Evolutionary conservation across 2,888 invertebrate genomes (phyloP).

Genomic region (Crepidodera aurea): DNA sequence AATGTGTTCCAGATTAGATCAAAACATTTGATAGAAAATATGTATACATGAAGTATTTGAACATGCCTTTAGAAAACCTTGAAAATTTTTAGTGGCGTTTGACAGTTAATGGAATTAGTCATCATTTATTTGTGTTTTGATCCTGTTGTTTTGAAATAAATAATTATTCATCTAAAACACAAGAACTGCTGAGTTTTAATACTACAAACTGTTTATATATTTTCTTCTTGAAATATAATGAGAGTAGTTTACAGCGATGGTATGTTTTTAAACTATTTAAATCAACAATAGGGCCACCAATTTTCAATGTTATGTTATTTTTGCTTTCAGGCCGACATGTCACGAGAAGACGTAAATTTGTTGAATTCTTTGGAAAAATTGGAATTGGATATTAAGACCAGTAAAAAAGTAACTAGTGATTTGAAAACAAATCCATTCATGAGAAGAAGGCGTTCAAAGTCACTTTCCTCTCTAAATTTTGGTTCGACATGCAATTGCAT

Average conservation of each 20-base stretch:
- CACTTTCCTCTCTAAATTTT: slow-evolving; percentile 57
- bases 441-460: slow-evolving; percentile 57
- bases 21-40: no score
- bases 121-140: slow-evolving; percentile 51
- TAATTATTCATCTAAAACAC: slow-evolving; percentile 17
- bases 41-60: no score
- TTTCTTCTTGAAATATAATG: slow-evolving; percentile 42
- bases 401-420: slow-evolving; percentile 34
- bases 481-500: slow-evolving; percentile 54
- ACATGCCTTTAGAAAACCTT: background rate
- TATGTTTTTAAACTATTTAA: slow-evolving; percentile 30
- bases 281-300: slow-evolving; percentile 44
- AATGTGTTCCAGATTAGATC: no score
- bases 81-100: background rate
- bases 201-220: slow-evolving; percentile 14
- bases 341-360: slow-evolving; percentile 58
- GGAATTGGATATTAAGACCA: slow-evolving; percentile 51
- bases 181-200: slow-evolving; percentile 9
- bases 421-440: slow-evolving; percentile 54
- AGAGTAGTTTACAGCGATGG: slow-evolving; percentile 40
- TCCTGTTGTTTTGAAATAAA: slow-evolving; percentile 35
- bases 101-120: slow-evolving; percentile 44
- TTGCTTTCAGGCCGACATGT: slow-evolving; percentile 53
- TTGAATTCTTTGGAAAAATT: slow-evolving; percentile 56
- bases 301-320: slow-evolving; percentile 31